phyloP scores from a whole-genome alignment of 2,113 vertebrate genomes.

The Sceloporus tristichus region DNA sequence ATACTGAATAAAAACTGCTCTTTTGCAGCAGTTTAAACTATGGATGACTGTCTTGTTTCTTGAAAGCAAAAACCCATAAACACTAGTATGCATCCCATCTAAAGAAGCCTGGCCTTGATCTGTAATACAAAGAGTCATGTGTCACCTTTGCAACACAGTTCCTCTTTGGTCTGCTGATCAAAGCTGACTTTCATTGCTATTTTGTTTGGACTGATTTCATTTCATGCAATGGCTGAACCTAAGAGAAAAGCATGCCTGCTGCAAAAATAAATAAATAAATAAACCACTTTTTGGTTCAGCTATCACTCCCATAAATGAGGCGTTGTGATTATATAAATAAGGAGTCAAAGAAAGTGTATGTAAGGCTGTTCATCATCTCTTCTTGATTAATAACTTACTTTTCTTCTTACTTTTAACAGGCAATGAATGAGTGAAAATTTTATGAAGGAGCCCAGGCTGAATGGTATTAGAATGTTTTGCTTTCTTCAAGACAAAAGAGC shows the following conservation, averaged over 20 bases:
- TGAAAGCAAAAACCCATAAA: slow-evolving; percentile 33
- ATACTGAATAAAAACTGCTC: slow-evolving; percentile 16
- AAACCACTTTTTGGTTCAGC: slow-evolving; percentile 31
- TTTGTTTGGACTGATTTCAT: slow-evolving; percentile 44
- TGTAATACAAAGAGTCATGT: slow-evolving; percentile 55
- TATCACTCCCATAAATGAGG: neutral
- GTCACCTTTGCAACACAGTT: slow-evolving; percentile 46
- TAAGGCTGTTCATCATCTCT: slow-evolving; percentile 9
- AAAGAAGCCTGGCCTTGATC: slow-evolving; percentile 48
- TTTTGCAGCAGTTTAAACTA: slow-evolving; percentile 50
- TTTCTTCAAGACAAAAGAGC: slow-evolving; percentile 70
- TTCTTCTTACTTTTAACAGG: slow-evolving; percentile 73
- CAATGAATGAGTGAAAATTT: slow-evolving; percentile 67
- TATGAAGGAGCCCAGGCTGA: slow-evolving; percentile 60
- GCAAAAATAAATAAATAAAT: neutral
- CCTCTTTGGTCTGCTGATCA: slow-evolving; percentile 54
- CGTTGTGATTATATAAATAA: neutral
- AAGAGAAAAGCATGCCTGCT: neutral
- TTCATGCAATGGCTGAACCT: slow-evolving; percentile 42
- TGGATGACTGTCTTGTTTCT: neutral
- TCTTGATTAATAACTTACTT: slow-evolving; percentile 58
- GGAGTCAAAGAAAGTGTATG: neutral
- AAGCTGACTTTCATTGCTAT: slow-evolving; percentile 51
- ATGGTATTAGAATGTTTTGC: slow-evolving; percentile 60
- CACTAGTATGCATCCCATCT: neutral